phyloP scores from a whole-genome alignment of 2,888 invertebrate species.

The Eutolmus rufibarbis region DNA sequence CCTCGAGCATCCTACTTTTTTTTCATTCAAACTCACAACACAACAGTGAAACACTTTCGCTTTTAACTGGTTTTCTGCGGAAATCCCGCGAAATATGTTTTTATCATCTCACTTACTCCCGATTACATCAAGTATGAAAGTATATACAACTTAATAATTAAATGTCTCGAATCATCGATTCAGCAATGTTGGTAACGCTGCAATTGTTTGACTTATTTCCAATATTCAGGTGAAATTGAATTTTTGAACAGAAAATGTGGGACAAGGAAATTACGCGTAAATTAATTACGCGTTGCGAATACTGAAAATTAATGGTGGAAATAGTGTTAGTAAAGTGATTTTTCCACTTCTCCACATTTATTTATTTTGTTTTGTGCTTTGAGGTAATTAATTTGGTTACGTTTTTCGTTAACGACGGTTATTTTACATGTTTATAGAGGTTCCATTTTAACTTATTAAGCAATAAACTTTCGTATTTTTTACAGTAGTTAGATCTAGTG shows the following conservation, averaged over 20 bases:
- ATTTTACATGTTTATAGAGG: not conserved
- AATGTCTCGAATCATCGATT: not conserved
- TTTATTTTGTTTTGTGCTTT: not conserved
- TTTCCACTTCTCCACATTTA: not conserved
- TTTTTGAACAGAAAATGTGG: not conserved
- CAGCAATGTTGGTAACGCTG: not conserved
- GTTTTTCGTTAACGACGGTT: not conserved
- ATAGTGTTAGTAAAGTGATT: not conserved
- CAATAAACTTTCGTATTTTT: not conserved
- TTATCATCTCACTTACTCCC: slow-evolving; percentile 13
- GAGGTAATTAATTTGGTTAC: not conserved
- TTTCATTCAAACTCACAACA: not conserved
- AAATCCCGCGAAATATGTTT: not conserved
- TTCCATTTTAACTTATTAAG: not conserved
- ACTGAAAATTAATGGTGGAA: not conserved
- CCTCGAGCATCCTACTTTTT: not conserved
- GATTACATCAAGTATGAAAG: slow-evolving; percentile 26
- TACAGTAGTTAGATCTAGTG: not conserved
- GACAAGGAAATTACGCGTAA: not conserved
- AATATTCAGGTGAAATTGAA: not conserved
- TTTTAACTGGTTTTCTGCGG: slow-evolving; percentile 28
- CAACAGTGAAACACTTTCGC: slow-evolving; percentile 9
- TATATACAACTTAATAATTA: not conserved
- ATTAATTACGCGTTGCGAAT: not conserved
- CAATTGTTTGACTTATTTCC: not conserved